Evolutionary conservation across 2,113 vertebrate genomes (phyloP).

Genomic region (Dolichallabes microphthalmus): DNA sequence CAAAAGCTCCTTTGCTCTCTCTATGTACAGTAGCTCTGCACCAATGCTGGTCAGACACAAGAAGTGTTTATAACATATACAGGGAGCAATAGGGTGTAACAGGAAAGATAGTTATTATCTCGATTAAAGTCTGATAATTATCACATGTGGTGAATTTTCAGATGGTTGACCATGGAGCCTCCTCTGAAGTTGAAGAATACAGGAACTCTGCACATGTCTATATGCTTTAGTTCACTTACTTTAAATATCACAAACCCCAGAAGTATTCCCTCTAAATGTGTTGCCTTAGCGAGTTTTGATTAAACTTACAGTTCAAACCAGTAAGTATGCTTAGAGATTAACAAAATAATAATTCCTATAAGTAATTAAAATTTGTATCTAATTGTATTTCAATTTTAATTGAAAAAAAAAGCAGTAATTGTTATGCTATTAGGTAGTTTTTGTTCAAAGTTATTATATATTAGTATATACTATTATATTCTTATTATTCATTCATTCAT

Average conservation of each 20-base stretch:
- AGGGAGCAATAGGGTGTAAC: conserved; percentile 32
- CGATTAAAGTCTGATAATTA: conserved; percentile 39
- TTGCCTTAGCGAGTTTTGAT: neutral
- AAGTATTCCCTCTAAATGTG: neutral
- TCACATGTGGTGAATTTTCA: conserved; percentile 35
- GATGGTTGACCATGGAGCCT: conserved; percentile 10
- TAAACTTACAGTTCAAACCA: neutral
- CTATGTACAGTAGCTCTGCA: conserved; percentile 1
- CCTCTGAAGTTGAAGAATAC: conserved; percentile 21
- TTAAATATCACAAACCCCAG: neutral
- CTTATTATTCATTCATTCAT: too few species aligned
- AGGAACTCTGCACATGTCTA: neutral
- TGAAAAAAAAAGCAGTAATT: too few species aligned
- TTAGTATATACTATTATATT: too few species aligned
- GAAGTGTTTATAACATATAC: neutral
- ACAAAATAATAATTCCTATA: neutral
- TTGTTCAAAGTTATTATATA: too few species aligned
- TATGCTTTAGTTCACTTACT: neutral
- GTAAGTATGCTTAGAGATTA: neutral
- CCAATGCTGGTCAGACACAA: conserved; percentile 24
- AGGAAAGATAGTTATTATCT: conserved; percentile 49
- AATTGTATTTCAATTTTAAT: too few species aligned
- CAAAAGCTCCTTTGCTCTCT: conserved; percentile 23
- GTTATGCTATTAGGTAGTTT: too few species aligned
- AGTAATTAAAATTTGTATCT: too few species aligned